Base-by-base conservation (phyloP, 2,888 invertebrate genomes). In the Sinotaia quadrata region DNA sequence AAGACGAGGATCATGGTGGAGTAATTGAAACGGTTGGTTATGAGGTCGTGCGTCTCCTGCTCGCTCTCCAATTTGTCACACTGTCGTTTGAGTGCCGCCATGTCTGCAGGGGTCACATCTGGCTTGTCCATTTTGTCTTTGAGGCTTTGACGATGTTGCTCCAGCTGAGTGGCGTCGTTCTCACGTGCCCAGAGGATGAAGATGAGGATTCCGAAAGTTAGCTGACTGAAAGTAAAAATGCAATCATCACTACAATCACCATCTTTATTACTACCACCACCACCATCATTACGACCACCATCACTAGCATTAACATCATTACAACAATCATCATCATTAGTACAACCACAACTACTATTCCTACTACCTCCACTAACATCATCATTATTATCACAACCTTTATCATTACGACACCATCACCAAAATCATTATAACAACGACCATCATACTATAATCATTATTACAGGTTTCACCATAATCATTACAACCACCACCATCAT, bases 1-100 rank as follows among this genome's bases (percentile, higher is more conserved):
- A 73, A 73, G 4, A 73, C 73, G 27, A 73, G 61, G n/a, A 73
- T 69, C 68, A 73, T 73, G 36, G 73, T 70, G 52, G 59, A 36
- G 51, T 58, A 59, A n/a, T 58, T 57, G 49, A 67, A 31, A 10
- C 24, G 58, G 57, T 33, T 57, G 27, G 56, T 58, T 44, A 44
- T 44, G 57, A 66, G 24, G 56, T 66, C 66, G 34, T 29, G 56
- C 18, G 12, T 31, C 47, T 24, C 47, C 24, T 66, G 33, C 36
- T 54, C 54, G 29, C 41, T 29, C 18, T 52, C 54, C 37, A 37
- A 54, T n/a, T 31, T 29, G 12, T 41, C 4, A 10, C 54, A 63
- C n/a, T 37, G 54, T 29, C 54, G 51, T 37, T 54, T 54, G 1
- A 54, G 27, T 18, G 34, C 63, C 31, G 52, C 37, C 4, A 41